Conservation (phyloP, 2,797 vertebrate species). For the Odontamblyopus rebecca region DNA sequence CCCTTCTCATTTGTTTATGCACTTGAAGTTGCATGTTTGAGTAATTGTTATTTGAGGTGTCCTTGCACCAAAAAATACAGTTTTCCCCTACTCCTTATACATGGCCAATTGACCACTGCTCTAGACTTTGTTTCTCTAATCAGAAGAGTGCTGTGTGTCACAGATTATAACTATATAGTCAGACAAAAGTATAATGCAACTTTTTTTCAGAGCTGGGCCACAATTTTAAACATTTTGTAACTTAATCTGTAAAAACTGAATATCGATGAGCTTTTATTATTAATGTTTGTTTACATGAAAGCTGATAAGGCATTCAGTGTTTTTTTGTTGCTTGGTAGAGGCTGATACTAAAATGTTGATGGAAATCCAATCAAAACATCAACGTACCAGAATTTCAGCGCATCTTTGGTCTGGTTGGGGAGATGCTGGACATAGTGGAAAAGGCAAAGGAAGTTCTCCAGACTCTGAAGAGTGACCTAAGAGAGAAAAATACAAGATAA, state of each 20-base stretch:
- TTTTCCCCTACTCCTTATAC: too few species aligned
- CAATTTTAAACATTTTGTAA: neutral
- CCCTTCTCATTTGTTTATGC: too few species aligned
- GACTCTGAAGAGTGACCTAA: constrained; percentile 80
- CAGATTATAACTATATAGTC: too few species aligned
- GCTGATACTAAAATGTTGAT: neutral
- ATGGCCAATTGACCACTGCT: too few species aligned
- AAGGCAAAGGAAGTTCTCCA: constrained; percentile 82
- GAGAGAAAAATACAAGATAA: constrained; percentile 15
- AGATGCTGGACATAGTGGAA: constrained; percentile 80
- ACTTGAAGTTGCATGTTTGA: too few species aligned
- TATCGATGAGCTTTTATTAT: neutral
- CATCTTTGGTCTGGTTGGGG: constrained; percentile 63
- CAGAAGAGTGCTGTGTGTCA: too few species aligned
- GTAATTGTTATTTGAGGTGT: too few species aligned
- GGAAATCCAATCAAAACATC: neutral
- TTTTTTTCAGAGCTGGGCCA: neutral
- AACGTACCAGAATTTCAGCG: constrained; percentile 80
- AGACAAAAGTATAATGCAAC: too few species aligned
- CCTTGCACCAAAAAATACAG: too few species aligned
- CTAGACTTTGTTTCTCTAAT: too few species aligned
- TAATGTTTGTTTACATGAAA: neutral
- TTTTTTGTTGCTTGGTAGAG: neutral
- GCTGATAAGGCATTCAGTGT: neutral
- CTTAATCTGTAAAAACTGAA: neutral